Conservation (phyloP, 2,888 invertebrate species). For the Uloborus plumipes region DNA sequence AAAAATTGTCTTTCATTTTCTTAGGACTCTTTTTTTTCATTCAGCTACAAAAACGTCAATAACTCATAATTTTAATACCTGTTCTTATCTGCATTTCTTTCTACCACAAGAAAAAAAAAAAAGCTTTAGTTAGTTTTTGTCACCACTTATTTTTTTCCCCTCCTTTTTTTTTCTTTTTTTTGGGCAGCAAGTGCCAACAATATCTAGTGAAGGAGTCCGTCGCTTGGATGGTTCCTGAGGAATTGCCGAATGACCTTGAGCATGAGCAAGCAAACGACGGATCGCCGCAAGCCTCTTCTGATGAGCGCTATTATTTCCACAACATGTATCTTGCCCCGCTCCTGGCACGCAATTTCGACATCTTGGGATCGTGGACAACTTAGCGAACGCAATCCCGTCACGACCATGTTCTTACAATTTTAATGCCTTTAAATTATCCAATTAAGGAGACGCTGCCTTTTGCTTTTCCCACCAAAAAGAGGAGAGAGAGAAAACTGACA, state of each 20-base stretch:
- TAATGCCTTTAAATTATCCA: conserved; percentile 10
- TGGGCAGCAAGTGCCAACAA: conserved; percentile 16
- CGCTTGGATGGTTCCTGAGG: conserved; percentile 12
- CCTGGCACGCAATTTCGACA: conserved; percentile 29
- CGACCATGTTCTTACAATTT: conserved; percentile 1
- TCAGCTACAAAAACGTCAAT: too few relatives aligned
- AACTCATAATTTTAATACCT: too few relatives aligned
- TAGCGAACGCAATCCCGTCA: conserved; percentile 8
- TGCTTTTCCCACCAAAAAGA: too few relatives aligned
- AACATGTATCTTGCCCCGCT: conserved; percentile 22
- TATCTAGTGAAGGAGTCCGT: conserved; percentile 15
- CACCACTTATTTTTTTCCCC: too few relatives aligned
- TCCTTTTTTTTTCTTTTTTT: conserved; percentile 1
- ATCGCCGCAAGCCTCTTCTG: conserved; percentile 21
- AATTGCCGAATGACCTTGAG: conserved; percentile 38
- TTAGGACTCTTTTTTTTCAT: too few relatives aligned
- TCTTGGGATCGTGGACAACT: conserved; percentile 10
- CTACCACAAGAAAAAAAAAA: too few relatives aligned
- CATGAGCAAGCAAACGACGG: conserved; percentile 14
- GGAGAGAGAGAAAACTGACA: too few relatives aligned
- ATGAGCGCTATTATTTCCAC: conserved; percentile 33
- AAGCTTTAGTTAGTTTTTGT: too few relatives aligned
- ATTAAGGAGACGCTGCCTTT: neutral
- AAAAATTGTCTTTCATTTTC: too few relatives aligned
- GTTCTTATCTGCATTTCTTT: too few relatives aligned